Evolutionary conservation across 2,797 vertebrate species (phyloP), one percentile per base, ranked within the genome.

Genomic region (Lepus oiostolus): DNA sequence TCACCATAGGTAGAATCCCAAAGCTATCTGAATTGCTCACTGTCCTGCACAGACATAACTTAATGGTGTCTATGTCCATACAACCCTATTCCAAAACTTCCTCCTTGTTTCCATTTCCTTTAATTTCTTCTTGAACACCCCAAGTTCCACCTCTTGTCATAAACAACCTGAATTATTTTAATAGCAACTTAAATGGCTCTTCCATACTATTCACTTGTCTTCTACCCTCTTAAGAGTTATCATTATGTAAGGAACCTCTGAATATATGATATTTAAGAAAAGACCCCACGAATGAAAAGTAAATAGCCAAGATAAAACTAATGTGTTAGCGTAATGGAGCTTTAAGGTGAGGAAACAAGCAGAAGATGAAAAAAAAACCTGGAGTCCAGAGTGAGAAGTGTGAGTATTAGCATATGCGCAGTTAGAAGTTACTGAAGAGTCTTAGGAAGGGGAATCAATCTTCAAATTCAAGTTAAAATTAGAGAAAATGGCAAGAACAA

Each of bases 401-500:
- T 47, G 10, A 28, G 19, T 60, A 14, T 81, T 35, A 35, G 28
- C 60, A 22, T 38, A 10, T 26, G 13, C 60, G 10, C 22, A 72
- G 90, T 67, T 21, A 68, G 32, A 67, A 74, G 16, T 77, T 68
- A 47, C 0, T 67, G 42, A 32, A 87, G n/a, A 94, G 24, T 24
- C 62, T 35, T 13, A 77, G 32, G 9, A 42, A 83, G 38, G 32
- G 21, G 19, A 54, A 58, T 63, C 54, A 89, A 60, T 24, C 13
- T 67, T 58, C 35, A 92, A 8, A 67, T 80, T 79, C 65, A 95
- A 86, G 76, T 58, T 8, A 83, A 83, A 86, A 80, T 1, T 62
- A 63, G 4, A 11, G 16, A 4, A 88, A 90, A 80, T n/a, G 24
- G 12, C 21, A 76, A 60, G 50, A 82, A 62, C 82, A 75, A 87